phyloP scores from a whole-genome alignment of 1,140 invertebrate genomes.

The Pseudomyrmex cubaensis region DNA sequence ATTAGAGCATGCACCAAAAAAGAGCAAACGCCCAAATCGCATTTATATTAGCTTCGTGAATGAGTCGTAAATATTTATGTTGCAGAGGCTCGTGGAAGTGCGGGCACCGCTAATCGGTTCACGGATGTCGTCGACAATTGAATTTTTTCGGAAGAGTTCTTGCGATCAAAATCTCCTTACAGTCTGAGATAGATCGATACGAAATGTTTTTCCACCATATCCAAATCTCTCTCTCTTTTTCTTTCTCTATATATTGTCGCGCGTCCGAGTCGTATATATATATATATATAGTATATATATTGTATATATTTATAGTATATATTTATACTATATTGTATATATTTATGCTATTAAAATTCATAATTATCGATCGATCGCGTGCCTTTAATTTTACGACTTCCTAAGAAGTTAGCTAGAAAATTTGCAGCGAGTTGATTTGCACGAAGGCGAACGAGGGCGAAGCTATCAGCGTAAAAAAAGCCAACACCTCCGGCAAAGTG shows the following conservation, averaged over 20 bases:
- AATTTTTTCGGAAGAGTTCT: slow-evolving; percentile 66
- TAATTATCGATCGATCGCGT: background rate
- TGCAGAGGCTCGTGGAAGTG: slow-evolving; percentile 78
- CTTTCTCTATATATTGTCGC: too few species aligned
- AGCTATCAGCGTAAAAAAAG: slow-evolving; percentile 69
- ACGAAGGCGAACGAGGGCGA: slow-evolving; percentile 4
- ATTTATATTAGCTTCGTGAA: slow-evolving; percentile 85
- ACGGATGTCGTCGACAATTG: slow-evolving; percentile 80
- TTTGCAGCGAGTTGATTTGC: slow-evolving; percentile 8
- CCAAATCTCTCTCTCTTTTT: background rate
- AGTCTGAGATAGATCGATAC: background rate
- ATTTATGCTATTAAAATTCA: background rate
- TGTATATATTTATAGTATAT: too few species aligned
- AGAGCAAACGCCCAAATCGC: slow-evolving; percentile 86
- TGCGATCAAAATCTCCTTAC: slow-evolving; percentile 1
- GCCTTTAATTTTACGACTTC: slow-evolving; percentile 17
- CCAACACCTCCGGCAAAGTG: slow-evolving; percentile 76
- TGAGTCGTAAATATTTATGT: slow-evolving; percentile 86
- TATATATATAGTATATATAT: too few species aligned
- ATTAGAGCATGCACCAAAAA: slow-evolving; percentile 82
- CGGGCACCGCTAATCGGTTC: slow-evolving; percentile 82
- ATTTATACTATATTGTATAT: background rate
- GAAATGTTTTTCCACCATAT: background rate
- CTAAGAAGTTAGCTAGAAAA: slow-evolving; percentile 23
- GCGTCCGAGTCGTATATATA: too few species aligned